These are phyloP conservation scores for Astur gentilis DNA, from an alignment of 2,113 vertebrate species.

Conservation along the genomic window DNA sequence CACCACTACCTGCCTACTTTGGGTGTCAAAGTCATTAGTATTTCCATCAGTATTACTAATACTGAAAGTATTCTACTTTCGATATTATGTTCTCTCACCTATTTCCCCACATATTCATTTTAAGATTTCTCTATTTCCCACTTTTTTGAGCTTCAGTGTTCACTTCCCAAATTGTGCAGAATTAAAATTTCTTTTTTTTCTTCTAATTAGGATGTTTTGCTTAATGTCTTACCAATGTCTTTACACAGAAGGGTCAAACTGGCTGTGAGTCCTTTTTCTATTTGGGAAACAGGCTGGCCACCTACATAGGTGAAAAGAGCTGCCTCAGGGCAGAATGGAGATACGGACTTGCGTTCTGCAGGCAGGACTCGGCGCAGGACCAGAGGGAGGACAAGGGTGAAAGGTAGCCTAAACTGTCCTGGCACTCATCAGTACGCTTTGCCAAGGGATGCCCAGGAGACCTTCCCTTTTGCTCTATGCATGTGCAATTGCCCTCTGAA, in stretches of 20 bases:
- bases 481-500: neutral
- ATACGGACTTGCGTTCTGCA: neutral
- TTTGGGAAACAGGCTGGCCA: neutral
- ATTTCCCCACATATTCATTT: neutral
- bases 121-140: neutral
- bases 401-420: neutral
- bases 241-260: neutral
- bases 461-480: neutral
- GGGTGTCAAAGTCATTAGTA: neutral
- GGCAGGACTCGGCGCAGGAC: neutral
- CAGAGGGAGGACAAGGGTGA: neutral
- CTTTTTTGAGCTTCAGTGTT: neutral
- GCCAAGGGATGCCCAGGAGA: neutral
- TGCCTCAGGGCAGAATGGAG: neutral
- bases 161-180: neutral
- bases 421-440: neutral
- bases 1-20: neutral
- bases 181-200: neutral
- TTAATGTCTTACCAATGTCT: neutral
- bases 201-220: neutral
- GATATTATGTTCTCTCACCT: neutral
- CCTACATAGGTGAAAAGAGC: neutral
- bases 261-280: neutral
- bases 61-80: neutral
- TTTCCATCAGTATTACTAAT: neutral